phyloP scores from a whole-genome alignment of 1,140 invertebrate genomes.

The Panagrolaimus sp. region DNA sequence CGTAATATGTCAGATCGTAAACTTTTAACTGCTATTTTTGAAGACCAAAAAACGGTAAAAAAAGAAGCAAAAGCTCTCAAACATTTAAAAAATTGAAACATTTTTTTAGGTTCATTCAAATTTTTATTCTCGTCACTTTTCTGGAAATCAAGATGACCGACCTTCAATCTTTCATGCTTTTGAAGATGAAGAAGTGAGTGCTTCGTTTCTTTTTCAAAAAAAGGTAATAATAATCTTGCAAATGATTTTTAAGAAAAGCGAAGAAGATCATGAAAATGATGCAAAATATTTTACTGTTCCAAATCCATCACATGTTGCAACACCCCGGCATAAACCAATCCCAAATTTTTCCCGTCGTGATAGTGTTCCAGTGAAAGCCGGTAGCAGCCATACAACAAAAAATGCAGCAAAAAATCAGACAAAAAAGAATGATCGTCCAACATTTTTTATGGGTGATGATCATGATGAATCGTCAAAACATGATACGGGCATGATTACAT shows the following conservation, averaged over 20 bases:
- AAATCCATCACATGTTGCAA: too few relatives aligned
- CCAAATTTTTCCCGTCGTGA: background rate
- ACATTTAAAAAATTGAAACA: background rate
- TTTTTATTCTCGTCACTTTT: background rate
- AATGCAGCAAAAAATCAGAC: background rate
- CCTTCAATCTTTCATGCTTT: constrained; percentile 1
- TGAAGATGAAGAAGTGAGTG: background rate
- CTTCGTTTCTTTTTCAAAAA: too few relatives aligned
- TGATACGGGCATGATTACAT: constrained; percentile 6
- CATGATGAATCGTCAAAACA: background rate
- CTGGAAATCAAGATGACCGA: background rate
- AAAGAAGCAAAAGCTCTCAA: background rate
- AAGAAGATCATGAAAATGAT: too few relatives aligned
- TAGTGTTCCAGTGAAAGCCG: background rate
- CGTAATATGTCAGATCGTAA: constrained; percentile 9
- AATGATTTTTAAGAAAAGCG: too few relatives aligned
- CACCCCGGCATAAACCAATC: background rate
- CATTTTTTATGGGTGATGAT: constrained; percentile 15
- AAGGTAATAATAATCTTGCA: too few relatives aligned
- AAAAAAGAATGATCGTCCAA: constrained; percentile 4
- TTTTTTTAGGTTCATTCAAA: constrained; percentile 8
- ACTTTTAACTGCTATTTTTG: constrained; percentile 11
- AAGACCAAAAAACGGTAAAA: constrained; percentile 13
- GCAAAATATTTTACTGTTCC: too few relatives aligned
- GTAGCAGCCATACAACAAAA: too few relatives aligned